A percentile compares a stretch with the other conserved stretches of the same genome.
phyloP scores from a whole-genome alignment of 2,888 invertebrate species.

The Ferrisia virgata region DNA sequence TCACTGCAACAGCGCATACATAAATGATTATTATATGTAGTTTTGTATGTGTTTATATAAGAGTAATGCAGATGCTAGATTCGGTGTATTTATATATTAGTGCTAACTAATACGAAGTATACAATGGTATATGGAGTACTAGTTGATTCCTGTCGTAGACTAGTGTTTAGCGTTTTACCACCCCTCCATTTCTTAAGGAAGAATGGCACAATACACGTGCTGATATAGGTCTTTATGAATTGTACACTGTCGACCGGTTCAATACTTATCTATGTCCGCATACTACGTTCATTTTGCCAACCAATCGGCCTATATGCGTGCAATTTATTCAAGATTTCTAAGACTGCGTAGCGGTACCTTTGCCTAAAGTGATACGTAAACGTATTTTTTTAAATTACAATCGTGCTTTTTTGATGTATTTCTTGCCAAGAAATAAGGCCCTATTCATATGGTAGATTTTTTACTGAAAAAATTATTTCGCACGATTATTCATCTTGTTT shows the following conservation, averaged over 20 bases:
- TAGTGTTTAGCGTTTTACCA: constrained; percentile 1
- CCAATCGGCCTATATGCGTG: neutral
- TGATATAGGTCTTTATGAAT: constrained; percentile 2
- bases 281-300: neutral
- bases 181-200: neutral
- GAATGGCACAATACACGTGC: constrained; percentile 2
- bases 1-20: neutral
- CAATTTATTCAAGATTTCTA: neutral
- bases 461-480: too few relatives aligned
- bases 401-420: neutral
- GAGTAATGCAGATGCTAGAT: neutral
- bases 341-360: neutral
- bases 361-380: neutral
- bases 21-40: neutral
- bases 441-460: too few relatives aligned
- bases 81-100: neutral
- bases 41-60: neutral
- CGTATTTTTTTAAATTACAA: neutral
- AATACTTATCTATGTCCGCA: neutral
- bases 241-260: neutral
- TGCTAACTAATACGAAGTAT: neutral
- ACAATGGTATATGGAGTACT: constrained; percentile 19
- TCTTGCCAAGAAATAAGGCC: neutral
- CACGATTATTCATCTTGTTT: too few relatives aligned
- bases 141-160: constrained; percentile 12